phyloP scores from a whole-genome alignment of 1,140 invertebrate genomes.

The Spodoptera litura region DNA sequence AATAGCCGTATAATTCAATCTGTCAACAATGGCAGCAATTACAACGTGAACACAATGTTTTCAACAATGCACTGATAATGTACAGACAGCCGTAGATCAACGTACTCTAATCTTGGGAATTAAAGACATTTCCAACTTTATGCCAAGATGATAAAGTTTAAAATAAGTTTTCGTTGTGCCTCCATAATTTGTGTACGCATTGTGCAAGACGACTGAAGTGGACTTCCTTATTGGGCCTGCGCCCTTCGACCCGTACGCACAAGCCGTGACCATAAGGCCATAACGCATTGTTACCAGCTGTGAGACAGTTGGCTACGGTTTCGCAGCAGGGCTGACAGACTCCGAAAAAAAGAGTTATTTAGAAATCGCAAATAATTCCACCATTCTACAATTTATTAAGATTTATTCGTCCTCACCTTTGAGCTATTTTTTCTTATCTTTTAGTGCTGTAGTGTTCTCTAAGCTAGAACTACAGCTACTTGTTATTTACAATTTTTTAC shows the following conservation, averaged over 20 bases:
- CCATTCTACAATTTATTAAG: neutral
- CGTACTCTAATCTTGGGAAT: neutral
- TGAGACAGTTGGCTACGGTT: conserved; percentile 3
- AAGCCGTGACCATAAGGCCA: conserved; percentile 39
- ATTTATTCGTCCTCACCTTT: too few species aligned
- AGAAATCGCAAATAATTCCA: neutral
- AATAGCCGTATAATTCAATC: conserved; percentile 6
- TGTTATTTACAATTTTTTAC: too few species aligned
- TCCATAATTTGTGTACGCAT: conserved; percentile 31
- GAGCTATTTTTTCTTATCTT: too few species aligned
- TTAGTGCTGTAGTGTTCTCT: too few species aligned
- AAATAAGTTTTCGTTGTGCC: too few species aligned
- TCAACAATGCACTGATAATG: conserved; percentile 33
- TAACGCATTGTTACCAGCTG: conserved; percentile 22
- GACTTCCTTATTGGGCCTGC: conserved; percentile 55
- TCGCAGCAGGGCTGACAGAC: conserved; percentile 4
- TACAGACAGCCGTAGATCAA: neutral
- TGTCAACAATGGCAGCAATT: conserved; percentile 26
- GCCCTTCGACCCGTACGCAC: conserved; percentile 33
- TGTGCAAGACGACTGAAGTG: conserved; percentile 46
- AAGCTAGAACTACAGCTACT: too few species aligned
- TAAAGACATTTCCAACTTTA: too few species aligned
- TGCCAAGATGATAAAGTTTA: too few species aligned
- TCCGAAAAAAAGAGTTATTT: neutral
- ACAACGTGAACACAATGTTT: conserved; percentile 17